Conservation (phyloP, 2,797 vertebrate genomes). For the Myoxocephalus aenaeus region DNA sequence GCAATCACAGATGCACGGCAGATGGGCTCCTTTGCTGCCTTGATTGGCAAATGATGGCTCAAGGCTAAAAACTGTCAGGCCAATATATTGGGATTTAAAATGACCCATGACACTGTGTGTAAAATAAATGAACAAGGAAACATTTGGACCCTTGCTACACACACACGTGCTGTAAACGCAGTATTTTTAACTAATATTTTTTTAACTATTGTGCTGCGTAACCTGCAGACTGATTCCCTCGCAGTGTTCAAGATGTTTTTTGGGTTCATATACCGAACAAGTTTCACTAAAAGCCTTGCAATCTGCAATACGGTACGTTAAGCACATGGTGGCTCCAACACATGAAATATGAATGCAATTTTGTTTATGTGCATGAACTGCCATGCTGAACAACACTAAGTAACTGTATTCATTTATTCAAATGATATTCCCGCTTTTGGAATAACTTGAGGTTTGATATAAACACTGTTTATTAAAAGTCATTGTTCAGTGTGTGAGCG, state of each 20-base stretch:
- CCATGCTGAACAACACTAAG: neutral
- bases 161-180: neutral
- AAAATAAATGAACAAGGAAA: neutral
- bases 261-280: neutral
- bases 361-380: constrained; percentile 25
- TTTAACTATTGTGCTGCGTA: neutral
- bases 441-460: constrained; percentile 60
- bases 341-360: constrained; percentile 66
- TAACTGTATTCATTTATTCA: constrained; percentile 71
- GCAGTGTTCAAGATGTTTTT: constrained; percentile 25
- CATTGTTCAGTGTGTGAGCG: constrained; percentile 13
- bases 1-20: constrained; percentile 40
- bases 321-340: constrained; percentile 29
- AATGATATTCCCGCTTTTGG: constrained; percentile 60
- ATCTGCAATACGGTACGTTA: constrained; percentile 6
- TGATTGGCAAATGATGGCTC: constrained; percentile 31
- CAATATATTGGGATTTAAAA: neutral
- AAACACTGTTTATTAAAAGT: constrained; percentile 53
- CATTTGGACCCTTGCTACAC: neutral
- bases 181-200: no score
- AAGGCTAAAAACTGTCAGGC: constrained; percentile 7
- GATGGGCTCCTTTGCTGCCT: constrained; percentile 31
- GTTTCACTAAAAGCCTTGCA: constrained; percentile 40
- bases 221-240: constrained; percentile 7
- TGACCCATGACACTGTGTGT: constrained; percentile 5